phyloP scores from a whole-genome alignment of 2,888 invertebrate genomes.

The Pachymerium ferrugineum region DNA sequence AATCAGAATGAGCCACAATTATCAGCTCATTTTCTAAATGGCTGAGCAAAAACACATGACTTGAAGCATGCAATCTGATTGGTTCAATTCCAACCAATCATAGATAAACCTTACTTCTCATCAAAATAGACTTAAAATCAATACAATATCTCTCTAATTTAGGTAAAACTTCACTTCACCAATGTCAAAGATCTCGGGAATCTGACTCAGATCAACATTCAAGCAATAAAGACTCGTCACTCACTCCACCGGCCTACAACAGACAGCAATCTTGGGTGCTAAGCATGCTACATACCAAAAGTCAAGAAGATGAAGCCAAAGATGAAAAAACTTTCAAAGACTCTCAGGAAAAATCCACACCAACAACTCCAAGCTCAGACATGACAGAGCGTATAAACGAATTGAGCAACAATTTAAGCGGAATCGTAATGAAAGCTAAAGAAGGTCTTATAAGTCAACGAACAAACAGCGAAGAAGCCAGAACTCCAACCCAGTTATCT shows the following conservation, averaged over 20 bases:
- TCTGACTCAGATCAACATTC: not conserved
- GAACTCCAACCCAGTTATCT: slow-evolving; percentile 35
- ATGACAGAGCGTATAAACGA: not conserved
- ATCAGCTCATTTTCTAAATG: no score
- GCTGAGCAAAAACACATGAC: no score
- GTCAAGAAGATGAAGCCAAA: slow-evolving; percentile 38
- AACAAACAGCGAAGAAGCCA: slow-evolving; percentile 71
- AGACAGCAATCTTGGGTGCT: slow-evolving; percentile 47
- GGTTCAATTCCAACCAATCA: no score
- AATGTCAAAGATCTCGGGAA: not conserved
- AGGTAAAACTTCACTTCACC: not conserved
- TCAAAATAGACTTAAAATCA: no score
- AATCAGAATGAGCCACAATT: no score
- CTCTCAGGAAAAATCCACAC: slow-evolving; percentile 66
- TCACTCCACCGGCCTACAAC: slow-evolving; percentile 29
- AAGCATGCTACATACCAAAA: slow-evolving; percentile 46
- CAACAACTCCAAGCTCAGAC: slow-evolving; percentile 28
- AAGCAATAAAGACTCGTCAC: no score
- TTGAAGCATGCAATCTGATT: no score
- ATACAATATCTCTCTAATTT: not conserved
- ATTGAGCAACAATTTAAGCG: slow-evolving; percentile 64
- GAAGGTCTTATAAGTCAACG: slow-evolving; percentile 76
- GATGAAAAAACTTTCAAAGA: not conserved
- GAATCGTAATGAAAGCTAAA: slow-evolving; percentile 87
- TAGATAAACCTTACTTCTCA: no score